Evolutionary conservation across 1,140 invertebrate species (phyloP).

Genomic region (Papilio helenus): DNA sequence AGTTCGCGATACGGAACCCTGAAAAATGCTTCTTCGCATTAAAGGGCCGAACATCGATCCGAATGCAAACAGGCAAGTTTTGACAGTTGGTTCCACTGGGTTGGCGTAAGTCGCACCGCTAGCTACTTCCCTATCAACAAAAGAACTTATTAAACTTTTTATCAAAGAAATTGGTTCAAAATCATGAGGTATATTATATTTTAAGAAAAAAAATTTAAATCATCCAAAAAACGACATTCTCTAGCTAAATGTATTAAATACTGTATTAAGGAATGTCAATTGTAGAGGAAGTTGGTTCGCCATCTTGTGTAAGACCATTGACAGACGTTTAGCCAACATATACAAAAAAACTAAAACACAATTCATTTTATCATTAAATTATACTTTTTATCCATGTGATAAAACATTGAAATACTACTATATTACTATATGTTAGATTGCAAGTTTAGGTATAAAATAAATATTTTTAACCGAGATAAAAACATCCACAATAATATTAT

Average conservation of each 20-base stretch:
- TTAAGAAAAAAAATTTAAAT: constrained; percentile 10
- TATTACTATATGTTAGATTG: not conserved
- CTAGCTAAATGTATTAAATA: not conserved
- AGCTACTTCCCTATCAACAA: constrained; percentile 51
- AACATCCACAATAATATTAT: not conserved
- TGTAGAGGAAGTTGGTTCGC: constrained; percentile 34
- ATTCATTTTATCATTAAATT: not conserved
- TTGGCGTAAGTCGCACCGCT: constrained; percentile 59
- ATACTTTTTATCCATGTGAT: not conserved
- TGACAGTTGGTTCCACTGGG: constrained; percentile 64
- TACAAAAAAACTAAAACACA: constrained; percentile 1
- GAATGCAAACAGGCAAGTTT: constrained; percentile 76
- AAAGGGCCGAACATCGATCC: constrained; percentile 86
- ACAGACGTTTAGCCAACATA: constrained; percentile 29
- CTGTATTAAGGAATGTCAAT: not conserved
- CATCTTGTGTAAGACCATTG: constrained; percentile 18
- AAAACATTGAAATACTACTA: not conserved
- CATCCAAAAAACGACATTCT: not conserved
- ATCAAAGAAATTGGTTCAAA: constrained; percentile 12
- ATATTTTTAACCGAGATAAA: not conserved
- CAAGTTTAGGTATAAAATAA: not conserved
- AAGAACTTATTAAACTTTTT: constrained; percentile 43
- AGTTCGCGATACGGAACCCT: constrained; percentile 85
- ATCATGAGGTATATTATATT: constrained; percentile 26
- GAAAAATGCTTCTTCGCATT: constrained; percentile 84